These are phyloP conservation scores for Catonia carolina DNA, from an alignment of 2,888 invertebrate genomes.

Conservation along the genomic window DNA sequence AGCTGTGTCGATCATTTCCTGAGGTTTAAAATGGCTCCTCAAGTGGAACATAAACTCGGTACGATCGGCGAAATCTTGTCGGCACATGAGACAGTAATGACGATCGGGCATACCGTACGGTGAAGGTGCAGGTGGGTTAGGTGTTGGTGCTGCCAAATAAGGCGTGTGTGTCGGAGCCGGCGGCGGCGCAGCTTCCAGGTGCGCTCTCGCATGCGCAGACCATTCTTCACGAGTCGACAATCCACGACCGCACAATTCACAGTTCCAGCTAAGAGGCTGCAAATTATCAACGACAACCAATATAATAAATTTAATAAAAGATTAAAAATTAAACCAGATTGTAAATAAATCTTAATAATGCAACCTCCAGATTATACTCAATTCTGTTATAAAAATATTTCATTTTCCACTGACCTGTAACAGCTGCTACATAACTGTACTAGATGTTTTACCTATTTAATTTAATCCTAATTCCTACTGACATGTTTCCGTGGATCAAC, in stretches of 20 bases:
- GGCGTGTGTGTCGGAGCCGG: constrained; percentile 47
- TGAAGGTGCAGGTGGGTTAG: constrained; percentile 39
- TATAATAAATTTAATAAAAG: not conserved
- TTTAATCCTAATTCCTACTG: too few relatives aligned
- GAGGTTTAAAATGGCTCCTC: constrained; percentile 54
- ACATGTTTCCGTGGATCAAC: too few relatives aligned
- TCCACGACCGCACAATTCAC: constrained; percentile 65
- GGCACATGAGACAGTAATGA: constrained; percentile 56
- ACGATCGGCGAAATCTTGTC: constrained; percentile 58
- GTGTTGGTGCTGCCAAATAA: constrained; percentile 46
- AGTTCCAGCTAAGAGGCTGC: constrained; percentile 57
- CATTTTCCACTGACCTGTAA: too few relatives aligned
- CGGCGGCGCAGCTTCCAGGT: constrained; percentile 48
- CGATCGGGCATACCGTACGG: constrained; percentile 42
- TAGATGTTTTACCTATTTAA: too few relatives aligned
- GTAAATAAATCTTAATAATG: too few relatives aligned
- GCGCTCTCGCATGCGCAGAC: constrained; percentile 67
- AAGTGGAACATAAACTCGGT: constrained; percentile 65
- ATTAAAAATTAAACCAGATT: too few relatives aligned
- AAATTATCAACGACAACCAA: not conserved
- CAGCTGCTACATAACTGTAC: too few relatives aligned
- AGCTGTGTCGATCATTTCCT: constrained; percentile 23
- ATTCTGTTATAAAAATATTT: too few relatives aligned
- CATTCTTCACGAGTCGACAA: constrained; percentile 68
- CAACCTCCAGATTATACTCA: too few relatives aligned